Conservation (phyloP, 2,888 invertebrate species). For the Quadroppia sp. region DNA sequence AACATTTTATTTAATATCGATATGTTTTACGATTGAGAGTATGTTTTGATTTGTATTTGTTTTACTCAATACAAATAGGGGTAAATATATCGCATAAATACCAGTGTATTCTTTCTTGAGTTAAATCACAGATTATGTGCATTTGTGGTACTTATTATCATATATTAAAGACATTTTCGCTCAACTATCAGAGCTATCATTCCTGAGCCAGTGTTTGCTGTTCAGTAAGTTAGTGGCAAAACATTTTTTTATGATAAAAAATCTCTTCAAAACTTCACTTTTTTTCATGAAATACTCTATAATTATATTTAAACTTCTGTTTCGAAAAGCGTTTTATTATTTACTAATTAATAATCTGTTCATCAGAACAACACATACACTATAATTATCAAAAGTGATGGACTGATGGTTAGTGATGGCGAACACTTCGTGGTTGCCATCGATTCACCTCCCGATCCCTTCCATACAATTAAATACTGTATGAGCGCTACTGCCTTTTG, state of each 20-base stretch:
- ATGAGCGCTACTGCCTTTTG: constrained; percentile 17
- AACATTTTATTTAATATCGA: constrained; percentile 1
- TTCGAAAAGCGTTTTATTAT: constrained; percentile 4
- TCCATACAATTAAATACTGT: constrained; percentile 10
- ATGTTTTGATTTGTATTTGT: neutral
- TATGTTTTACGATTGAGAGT: neutral
- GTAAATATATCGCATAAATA: neutral
- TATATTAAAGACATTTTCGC: no score
- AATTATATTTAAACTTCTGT: constrained; percentile 20
- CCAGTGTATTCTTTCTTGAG: neutral
- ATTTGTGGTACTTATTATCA: neutral
- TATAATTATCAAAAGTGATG: constrained; percentile 28
- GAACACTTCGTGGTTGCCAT: constrained; percentile 32
- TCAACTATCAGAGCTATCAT: no score
- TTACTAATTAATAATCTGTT: constrained; percentile 29
- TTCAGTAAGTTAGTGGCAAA: constrained; percentile 19
- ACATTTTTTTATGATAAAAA: constrained; percentile 9
- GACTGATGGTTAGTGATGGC: constrained; percentile 27
- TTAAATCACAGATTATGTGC: neutral
- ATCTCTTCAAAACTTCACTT: neutral
- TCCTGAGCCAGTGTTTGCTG: constrained; percentile 2
- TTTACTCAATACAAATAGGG: constrained; percentile 9
- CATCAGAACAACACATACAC: constrained; percentile 18
- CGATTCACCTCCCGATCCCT: neutral
- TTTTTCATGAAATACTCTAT: constrained; percentile 10